phyloP scores from a whole-genome alignment of 2,888 invertebrate genomes.

The Arge pagana region DNA sequence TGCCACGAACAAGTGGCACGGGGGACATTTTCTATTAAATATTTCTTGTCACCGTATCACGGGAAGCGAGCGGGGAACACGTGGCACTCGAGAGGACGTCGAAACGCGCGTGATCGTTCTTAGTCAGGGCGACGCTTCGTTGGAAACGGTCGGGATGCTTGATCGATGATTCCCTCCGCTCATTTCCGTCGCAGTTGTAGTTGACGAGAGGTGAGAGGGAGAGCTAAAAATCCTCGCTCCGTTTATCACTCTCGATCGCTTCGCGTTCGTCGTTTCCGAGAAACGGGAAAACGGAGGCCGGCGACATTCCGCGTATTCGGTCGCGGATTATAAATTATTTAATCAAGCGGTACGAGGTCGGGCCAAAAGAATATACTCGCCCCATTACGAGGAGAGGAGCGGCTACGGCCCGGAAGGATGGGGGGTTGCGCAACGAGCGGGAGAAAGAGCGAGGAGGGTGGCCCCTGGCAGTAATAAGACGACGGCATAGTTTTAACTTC shows the following conservation, averaged over 20 bases:
- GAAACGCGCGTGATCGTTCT: slow-evolving; percentile 48
- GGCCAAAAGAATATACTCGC: slow-evolving; percentile 55
- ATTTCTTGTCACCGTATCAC: slow-evolving; percentile 6
- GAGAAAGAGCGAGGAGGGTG: slow-evolving; percentile 36
- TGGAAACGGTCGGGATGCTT: slow-evolving; percentile 40
- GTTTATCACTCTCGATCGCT: neutral
- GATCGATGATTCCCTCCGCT: slow-evolving; percentile 39
- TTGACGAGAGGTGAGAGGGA: slow-evolving; percentile 12
- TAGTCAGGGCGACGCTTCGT: slow-evolving; percentile 53
- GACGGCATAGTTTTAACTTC: slow-evolving; percentile 59
- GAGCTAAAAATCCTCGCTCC: neutral
- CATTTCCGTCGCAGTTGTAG: no score
- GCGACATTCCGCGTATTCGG: slow-evolving; percentile 47
- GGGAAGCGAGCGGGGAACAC: slow-evolving; percentile 2
- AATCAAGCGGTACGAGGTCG: slow-evolving; percentile 45
- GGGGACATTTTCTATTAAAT: slow-evolving; percentile 3
- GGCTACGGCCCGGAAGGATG: slow-evolving; percentile 20
- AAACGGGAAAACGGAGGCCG: no score
- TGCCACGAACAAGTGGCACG: neutral
- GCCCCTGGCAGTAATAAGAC: slow-evolving; percentile 58
- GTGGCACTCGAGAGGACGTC: slow-evolving; percentile 30
- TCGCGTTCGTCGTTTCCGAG: slow-evolving; percentile 10
- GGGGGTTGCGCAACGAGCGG: slow-evolving; percentile 1
- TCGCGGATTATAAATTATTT: slow-evolving; percentile 55
- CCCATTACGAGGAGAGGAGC: slow-evolving; percentile 44